Percentiles rank a stretch among this genome's conserved stretches.
phyloP scores from a whole-genome alignment of 2,113 vertebrate genomes.

The Dryoscopus gambensis region DNA sequence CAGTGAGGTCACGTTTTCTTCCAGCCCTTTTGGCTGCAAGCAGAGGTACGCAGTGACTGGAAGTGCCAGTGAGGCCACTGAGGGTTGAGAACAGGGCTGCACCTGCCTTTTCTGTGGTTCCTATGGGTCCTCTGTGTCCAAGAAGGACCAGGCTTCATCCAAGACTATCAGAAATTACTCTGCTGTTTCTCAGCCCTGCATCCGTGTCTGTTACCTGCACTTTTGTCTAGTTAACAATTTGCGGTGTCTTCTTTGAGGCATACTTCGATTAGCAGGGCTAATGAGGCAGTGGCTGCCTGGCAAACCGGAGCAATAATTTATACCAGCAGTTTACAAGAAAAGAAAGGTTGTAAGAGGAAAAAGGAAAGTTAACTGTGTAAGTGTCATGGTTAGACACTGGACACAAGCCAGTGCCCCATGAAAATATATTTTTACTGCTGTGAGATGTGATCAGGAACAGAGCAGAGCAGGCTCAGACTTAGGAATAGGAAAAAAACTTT shows the following conservation, averaged over 20 bases:
- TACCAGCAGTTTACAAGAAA: not conserved
- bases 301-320: not conserved
- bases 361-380: not conserved
- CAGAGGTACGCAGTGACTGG: not conserved
- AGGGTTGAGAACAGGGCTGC: not conserved
- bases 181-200: not conserved
- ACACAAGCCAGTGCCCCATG: no score
- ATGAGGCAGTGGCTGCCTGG: not conserved
- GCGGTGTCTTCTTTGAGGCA: not conserved
- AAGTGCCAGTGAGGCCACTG: not conserved
- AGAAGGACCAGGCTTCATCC: not conserved
- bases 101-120: not conserved
- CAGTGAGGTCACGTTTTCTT: not conserved
- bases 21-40: not conserved
- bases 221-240: not conserved
- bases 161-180: not conserved
- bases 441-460: no score
- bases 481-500: no score
- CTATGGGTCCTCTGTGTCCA: not conserved
- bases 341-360: not conserved
- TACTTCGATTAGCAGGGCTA: constrained; percentile 34
- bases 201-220: not conserved
- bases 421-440: no score
- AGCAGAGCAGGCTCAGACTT: no score
- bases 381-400: no score